Evolutionary conservation across 2,797 vertebrate species (phyloP).

Genomic region (Pipistrellus pygmaeus): DNA sequence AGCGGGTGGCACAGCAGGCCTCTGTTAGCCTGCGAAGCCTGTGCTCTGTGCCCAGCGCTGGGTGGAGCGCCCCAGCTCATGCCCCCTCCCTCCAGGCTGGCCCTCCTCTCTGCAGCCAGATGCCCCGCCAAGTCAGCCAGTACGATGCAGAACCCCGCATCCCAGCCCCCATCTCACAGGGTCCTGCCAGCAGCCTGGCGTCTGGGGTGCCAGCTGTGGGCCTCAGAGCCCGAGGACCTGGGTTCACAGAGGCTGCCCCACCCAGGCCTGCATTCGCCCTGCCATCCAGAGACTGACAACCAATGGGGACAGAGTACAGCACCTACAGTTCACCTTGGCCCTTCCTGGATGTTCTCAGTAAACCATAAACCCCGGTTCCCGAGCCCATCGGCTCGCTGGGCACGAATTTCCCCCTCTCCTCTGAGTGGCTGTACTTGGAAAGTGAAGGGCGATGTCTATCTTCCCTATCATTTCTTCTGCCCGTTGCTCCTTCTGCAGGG

Average conservation of each 20-base stretch:
- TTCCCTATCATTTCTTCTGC: neutral
- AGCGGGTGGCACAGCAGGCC: neutral
- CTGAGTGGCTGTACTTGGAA: neutral
- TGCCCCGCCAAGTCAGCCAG: fast-evolving
- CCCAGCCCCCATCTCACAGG: neutral
- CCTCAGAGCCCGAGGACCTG: neutral
- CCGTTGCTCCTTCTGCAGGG: neutral
- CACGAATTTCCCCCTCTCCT: neutral
- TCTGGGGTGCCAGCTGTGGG: neutral
- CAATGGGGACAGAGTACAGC: neutral
- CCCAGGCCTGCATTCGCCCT: neutral
- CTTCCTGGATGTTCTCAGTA: neutral
- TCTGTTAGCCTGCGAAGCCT: neutral
- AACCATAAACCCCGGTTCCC: neutral
- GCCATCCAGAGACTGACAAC: neutral
- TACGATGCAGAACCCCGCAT: neutral
- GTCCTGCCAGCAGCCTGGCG: neutral
- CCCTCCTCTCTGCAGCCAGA: neutral
- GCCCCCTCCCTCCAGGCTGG: neutral
- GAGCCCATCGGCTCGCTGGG: neutral
- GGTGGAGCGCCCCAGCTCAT: neutral
- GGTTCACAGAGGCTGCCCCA: neutral
- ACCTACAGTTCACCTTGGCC: neutral
- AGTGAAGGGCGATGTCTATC: neutral
- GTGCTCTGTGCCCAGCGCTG: neutral